Conservation (phyloP, 2,113 vertebrate species). For the Alligator sinensis region DNA sequence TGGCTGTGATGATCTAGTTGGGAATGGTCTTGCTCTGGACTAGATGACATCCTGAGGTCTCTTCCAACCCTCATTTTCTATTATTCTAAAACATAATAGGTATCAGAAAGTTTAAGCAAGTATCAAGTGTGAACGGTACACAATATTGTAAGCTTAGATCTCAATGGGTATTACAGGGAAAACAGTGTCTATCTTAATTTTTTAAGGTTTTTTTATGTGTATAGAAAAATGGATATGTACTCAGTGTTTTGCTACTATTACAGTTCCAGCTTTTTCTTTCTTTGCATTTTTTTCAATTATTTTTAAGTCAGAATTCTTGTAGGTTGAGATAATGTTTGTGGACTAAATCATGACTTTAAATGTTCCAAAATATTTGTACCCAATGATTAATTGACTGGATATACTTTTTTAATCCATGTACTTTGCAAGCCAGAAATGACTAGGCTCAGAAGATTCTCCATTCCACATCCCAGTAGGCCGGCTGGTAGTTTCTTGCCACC, state of each 20-base stretch:
- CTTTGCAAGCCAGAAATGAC: not conserved
- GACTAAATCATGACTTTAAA: not conserved
- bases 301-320: not conserved
- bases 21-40: too few relatives aligned
- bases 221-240: not conserved
- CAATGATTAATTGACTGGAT: not conserved
- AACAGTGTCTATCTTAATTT: not conserved
- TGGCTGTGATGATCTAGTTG: too few relatives aligned
- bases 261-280: not conserved
- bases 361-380: not conserved
- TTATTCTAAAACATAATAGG: too few relatives aligned
- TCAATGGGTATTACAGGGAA: not conserved
- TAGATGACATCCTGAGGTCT: too few relatives aligned
- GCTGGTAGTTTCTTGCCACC: too few relatives aligned
- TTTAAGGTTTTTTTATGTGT: not conserved
- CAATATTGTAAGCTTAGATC: too few relatives aligned
- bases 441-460: not conserved
- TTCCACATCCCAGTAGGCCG: too few relatives aligned
- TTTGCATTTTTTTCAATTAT: not conserved
- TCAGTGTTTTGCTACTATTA: not conserved
- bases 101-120: too few relatives aligned
- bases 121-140: too few relatives aligned
- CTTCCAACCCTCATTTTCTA: too few relatives aligned
- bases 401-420: not conserved
- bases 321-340: not conserved